phyloP scores from a whole-genome alignment of 2,113 vertebrate species.

The Prunella fulvescens region DNA sequence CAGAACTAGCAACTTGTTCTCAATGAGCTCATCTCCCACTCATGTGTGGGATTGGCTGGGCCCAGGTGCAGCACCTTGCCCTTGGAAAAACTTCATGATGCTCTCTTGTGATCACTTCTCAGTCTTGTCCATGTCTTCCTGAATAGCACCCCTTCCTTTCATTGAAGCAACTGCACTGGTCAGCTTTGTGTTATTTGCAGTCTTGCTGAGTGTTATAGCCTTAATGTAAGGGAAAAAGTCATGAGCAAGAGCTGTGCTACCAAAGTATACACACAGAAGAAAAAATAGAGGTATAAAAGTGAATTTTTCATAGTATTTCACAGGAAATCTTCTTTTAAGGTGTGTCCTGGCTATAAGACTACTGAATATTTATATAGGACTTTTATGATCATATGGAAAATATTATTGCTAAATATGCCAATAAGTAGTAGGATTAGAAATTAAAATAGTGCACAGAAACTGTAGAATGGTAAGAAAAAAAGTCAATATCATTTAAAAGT shows the following conservation, averaged over 20 bases:
- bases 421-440: not conserved
- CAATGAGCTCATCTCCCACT: not conserved
- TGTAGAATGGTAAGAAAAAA: not conserved
- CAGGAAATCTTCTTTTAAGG: not conserved
- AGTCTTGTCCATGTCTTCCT: not conserved
- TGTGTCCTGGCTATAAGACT: not conserved
- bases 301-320: not conserved
- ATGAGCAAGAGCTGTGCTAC: not conserved
- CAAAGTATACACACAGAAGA: not conserved
- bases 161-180: not conserved
- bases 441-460: not conserved
- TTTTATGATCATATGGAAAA: not conserved
- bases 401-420: not conserved
- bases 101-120: not conserved
- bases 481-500: not conserved
- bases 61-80: not conserved
- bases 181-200: not conserved
- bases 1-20: not conserved
- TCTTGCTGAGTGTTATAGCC: not conserved
- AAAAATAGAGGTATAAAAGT: not conserved
- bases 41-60: not conserved
- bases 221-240: not conserved
- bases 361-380: not conserved
- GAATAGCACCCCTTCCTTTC: not conserved
- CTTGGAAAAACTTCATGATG: not conserved